Evolutionary conservation across 2,113 vertebrate species (phyloP).

Genomic region (Trogon melanurus): DNA sequence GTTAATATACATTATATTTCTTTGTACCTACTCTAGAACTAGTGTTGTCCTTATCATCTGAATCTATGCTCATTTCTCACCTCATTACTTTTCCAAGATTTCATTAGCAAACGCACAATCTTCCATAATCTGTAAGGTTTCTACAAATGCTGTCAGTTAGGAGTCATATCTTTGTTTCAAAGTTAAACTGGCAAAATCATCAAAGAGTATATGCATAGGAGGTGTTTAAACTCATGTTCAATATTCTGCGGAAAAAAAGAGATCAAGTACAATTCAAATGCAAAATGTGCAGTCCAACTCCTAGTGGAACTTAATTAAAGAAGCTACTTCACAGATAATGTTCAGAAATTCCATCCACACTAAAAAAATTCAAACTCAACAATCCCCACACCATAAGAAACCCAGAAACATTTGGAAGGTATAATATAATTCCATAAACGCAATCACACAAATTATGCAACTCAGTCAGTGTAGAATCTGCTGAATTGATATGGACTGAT

Average conservation of each 20-base stretch:
- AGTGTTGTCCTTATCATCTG: neutral
- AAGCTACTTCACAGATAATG: neutral
- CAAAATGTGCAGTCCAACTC: neutral
- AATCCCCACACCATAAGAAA: rapidly evolving
- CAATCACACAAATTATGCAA: neutral
- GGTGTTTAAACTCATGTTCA: neutral
- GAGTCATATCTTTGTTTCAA: neutral
- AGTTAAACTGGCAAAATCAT: neutral
- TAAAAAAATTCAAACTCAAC: neutral
- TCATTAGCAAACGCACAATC: neutral
- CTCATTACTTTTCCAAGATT: neutral
- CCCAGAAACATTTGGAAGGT: neutral
- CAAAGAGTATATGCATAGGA: neutral
- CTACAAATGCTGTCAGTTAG: neutral
- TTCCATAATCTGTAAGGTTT: neutral
- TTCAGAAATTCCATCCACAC: neutral
- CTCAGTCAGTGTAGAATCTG: neutral
- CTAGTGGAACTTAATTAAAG: neutral
- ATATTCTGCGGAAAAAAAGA: neutral
- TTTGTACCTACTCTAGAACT: neutral
- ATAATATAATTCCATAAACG: neutral
- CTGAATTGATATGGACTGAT: neutral
- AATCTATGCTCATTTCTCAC: neutral
- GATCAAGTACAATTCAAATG: neutral
- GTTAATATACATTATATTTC: neutral